Evolutionary conservation across 2,888 invertebrate genomes (phyloP), one percentile per base, ranked within the genome.

Genomic region (Synanthedon myopaeformis): DNA sequence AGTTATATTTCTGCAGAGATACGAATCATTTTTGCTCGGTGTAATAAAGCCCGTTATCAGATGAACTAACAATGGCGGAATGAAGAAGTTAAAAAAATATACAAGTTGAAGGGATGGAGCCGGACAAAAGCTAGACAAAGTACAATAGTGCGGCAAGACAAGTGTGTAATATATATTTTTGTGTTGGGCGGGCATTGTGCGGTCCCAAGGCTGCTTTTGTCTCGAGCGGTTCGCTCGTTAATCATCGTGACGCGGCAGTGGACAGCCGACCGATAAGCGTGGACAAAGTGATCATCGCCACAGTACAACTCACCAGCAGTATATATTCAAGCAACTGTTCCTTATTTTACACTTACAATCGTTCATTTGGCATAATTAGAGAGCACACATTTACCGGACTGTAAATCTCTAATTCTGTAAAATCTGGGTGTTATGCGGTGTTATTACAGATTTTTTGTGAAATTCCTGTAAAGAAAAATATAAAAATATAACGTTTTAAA

Each of bases 241-340:
- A 72, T 76, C 76, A 75, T 67, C 60, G 62, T 70, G 74, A 70
- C 71, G 68, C 66, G 59, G 69, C 69, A 67, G 66, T 68, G 70
- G 66, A 60, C 63, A 65, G 61, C 59, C 59, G 53, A 57, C 61
- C 67, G 74, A 76, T 74, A 74, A 75, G 72, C 66, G 49, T 17
- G 49, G 17, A 49, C 49, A 17, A 17, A 49, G 17, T 49, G 49
- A 49, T 49, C 17, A 49, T 17, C 23, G 49, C 13, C 17, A 49
- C 49, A 23, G 14, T 35, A 10, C 35, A 35, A 35, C 3, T 35
- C 35, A 10, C 10, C 8, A 8, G 10, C 35, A 35, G 35, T 35
- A 35, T 35, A 35, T 5, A 19, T 19, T 19, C 19, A 19, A 19
- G 19, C 19, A 3, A 19, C 3, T 19, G 19, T 17, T 17, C 17